Conservation (phyloP, 2,888 invertebrate species). For the Nesidiocoris tenuis region DNA sequence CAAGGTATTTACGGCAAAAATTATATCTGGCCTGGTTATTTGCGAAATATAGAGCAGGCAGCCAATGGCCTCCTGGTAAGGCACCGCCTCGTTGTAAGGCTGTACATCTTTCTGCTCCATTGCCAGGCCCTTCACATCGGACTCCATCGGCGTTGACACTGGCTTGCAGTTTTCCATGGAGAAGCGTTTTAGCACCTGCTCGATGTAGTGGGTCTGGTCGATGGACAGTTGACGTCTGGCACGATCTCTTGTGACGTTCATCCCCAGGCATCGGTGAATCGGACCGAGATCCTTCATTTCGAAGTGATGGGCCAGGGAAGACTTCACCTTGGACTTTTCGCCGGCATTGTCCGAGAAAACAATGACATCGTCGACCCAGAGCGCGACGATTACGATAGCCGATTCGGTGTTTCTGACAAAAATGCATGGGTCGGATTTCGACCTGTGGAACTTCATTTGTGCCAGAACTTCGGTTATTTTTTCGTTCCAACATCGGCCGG, state of each 20-base stretch:
- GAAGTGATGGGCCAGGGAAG: neutral
- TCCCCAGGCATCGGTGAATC: slow-evolving; percentile 4
- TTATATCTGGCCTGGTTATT: slow-evolving; percentile 20
- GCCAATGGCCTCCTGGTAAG: slow-evolving; percentile 32
- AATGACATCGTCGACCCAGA: slow-evolving; percentile 10
- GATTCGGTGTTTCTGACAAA: neutral
- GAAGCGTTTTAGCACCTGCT: neutral
- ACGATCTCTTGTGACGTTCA: neutral
- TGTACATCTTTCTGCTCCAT: neutral
- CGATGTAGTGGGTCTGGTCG: neutral
- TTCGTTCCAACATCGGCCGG: neutral
- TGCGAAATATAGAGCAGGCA: slow-evolving; percentile 13
- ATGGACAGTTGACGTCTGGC: neutral
- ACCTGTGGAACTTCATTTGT: neutral
- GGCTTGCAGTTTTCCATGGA: slow-evolving; percentile 1
- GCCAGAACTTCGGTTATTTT: neutral
- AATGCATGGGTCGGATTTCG: neutral
- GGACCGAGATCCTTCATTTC: slow-evolving; percentile 16
- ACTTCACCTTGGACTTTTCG: neutral
- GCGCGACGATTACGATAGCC: neutral
- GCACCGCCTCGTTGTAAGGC: neutral
- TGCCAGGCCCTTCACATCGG: neutral
- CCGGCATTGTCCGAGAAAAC: neutral
- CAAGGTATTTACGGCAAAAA: slow-evolving; percentile 13
- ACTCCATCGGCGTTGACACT: neutral